Evolutionary conservation across 2,797 vertebrate genomes (phyloP).

Genomic region (Gallinago nigripennis): DNA sequence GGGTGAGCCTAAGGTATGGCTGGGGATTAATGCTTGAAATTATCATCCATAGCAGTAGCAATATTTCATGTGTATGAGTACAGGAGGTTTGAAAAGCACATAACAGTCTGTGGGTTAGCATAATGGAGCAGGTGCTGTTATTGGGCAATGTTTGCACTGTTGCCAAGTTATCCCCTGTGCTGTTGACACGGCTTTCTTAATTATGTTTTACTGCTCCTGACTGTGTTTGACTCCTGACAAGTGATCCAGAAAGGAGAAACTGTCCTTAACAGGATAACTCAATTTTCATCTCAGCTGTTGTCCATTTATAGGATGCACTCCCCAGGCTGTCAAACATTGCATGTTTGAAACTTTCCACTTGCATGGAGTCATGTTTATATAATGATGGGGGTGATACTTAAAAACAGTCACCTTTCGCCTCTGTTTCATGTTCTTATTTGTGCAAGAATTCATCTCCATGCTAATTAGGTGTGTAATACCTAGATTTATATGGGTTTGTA

Average conservation of each 20-base stretch:
- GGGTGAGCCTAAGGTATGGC: constrained; percentile 92
- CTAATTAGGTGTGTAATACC: background rate
- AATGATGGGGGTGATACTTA: background rate
- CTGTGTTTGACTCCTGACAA: background rate
- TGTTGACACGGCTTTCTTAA: background rate
- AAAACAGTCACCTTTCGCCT: background rate
- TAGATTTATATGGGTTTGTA: background rate
- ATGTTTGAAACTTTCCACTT: background rate
- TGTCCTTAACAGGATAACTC: background rate
- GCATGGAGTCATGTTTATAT: background rate
- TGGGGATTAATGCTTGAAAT: rapidly evolving
- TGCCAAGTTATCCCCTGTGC: background rate
- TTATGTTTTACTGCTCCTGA: background rate
- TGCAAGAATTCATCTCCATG: background rate
- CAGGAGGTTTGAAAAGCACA: background rate
- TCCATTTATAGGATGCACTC: background rate
- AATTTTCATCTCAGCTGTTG: background rate
- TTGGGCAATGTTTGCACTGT: background rate
- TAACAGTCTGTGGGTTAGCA: background rate
- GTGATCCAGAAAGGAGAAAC: background rate
- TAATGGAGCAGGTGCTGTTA: background rate
- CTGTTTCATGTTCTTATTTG: background rate
- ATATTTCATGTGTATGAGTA: background rate
- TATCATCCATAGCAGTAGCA: rapidly evolving
- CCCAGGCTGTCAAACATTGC: background rate